These are phyloP conservation scores for Chunga burmeisteri DNA, from an alignment of 2,113 vertebrate species.

Conservation along the genomic window DNA sequence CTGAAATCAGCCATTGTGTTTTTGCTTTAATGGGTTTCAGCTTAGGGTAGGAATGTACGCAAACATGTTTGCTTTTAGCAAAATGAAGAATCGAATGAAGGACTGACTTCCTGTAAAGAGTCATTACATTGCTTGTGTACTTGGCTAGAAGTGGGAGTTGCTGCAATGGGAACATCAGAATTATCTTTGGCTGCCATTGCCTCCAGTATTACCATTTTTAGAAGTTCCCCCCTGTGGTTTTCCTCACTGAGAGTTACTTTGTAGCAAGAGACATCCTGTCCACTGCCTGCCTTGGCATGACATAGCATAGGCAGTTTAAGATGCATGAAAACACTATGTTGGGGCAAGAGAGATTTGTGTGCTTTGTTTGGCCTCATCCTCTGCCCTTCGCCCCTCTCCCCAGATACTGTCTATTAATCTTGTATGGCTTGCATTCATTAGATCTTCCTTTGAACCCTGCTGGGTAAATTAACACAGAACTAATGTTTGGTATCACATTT, in stretches of 20 bases:
- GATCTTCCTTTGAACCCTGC: neutral
- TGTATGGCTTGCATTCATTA: neutral
- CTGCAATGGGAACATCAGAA: neutral
- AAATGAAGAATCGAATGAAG: neutral
- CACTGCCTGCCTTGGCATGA: neutral
- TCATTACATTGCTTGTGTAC: neutral
- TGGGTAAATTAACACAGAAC: neutral
- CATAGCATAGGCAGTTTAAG: neutral
- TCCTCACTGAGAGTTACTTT: neutral
- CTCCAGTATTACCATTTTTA: neutral
- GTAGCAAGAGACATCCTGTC: neutral
- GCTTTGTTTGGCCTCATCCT: neutral
- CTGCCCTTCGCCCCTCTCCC: neutral
- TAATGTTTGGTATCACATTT: neutral
- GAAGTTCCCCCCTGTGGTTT: neutral
- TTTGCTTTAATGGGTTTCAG: neutral
- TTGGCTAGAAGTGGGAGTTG: neutral
- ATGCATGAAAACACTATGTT: neutral
- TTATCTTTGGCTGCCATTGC: slow-evolving; percentile 14
- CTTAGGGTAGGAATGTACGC: neutral
- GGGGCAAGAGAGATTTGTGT: neutral
- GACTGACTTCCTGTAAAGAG: neutral
- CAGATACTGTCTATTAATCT: neutral
- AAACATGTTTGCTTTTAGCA: neutral
- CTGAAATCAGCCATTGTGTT: neutral